Conservation (phyloP, 2,888 invertebrate species). For the Maniola hyperantus region DNA sequence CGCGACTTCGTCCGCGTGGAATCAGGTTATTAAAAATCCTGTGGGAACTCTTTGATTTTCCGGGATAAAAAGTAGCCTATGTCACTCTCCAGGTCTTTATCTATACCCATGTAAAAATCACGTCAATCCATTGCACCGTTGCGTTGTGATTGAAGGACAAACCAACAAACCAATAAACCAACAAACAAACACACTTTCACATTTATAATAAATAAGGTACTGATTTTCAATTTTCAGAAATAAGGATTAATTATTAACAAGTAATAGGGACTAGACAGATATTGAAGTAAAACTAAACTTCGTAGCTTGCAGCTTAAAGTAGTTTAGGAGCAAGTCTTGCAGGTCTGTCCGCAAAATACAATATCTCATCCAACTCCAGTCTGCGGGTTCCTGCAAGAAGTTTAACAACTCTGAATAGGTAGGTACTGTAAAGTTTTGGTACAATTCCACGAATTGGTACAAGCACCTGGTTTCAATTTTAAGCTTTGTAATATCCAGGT, state of each 20-base stretch:
- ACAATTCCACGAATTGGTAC: background rate
- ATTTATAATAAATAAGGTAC: too few relatives aligned
- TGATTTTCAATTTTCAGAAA: too few relatives aligned
- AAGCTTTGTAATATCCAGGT: background rate
- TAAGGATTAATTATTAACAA: background rate
- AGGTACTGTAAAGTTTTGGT: slow-evolving; percentile 1
- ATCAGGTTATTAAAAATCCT: too few relatives aligned
- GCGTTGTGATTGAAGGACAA: too few relatives aligned
- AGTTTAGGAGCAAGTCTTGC: slow-evolving; percentile 8
- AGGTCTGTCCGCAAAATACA: slow-evolving; percentile 15
- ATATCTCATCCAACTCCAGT: slow-evolving; percentile 5
- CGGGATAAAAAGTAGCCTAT: too few relatives aligned
- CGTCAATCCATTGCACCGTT: too few relatives aligned
- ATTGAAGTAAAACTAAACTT: background rate
- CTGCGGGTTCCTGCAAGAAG: background rate
- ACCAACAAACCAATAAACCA: too few relatives aligned
- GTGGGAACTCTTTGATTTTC: too few relatives aligned
- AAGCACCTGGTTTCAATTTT: background rate
- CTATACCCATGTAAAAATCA: too few relatives aligned
- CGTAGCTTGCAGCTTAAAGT: slow-evolving; percentile 3
- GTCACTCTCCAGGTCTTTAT: too few relatives aligned
- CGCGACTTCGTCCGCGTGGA: too few relatives aligned
- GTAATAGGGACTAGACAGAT: background rate
- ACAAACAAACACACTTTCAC: too few relatives aligned
- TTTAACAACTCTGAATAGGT: slow-evolving; percentile 3